Percentiles rank a stretch among this genome's conserved stretches.
phyloP scores from a whole-genome alignment of 30 jellyfish, hydroid and myxozoan genomes.

The Chrysaora quinquecirrha region DNA sequence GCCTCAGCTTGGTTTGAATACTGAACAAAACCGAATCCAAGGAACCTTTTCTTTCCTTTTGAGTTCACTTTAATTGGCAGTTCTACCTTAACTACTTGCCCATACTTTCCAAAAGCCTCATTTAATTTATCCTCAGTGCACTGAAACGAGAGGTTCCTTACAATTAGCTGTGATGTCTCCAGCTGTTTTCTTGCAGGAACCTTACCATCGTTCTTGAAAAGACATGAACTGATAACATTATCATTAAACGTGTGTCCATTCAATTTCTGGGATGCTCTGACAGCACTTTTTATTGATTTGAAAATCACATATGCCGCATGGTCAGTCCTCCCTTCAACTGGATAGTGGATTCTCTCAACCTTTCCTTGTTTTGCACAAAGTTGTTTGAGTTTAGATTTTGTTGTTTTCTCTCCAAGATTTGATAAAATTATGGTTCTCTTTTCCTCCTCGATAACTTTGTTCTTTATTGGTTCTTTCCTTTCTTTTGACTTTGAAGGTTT shows the following conservation, averaged over 20 bases:
- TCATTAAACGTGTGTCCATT: conserved; percentile 58
- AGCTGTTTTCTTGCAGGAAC: conserved; percentile 48
- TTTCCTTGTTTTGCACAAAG: conserved; percentile 79
- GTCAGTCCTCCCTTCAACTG: conserved; percentile 55
- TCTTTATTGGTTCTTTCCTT: neutral
- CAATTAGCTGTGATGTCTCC: conserved; percentile 70
- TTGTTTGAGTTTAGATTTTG: conserved; percentile 69
- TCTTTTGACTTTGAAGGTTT: too few species aligned
- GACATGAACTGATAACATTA: conserved; percentile 48
- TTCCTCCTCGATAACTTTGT: conserved; percentile 10
- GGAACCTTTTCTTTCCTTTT: conserved; percentile 33
- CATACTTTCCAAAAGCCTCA: conserved; percentile 51
- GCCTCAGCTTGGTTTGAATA: conserved; percentile 67
- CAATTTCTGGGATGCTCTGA: conserved; percentile 86
- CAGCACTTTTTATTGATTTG: conserved; percentile 84
- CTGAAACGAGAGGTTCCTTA: conserved; percentile 80
- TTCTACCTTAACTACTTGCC: conserved; percentile 51
- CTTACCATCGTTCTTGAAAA: conserved; percentile 75
- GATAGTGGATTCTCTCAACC: conserved; percentile 78
- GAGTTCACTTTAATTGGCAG: conserved; percentile 66
- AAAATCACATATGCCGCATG: conserved; percentile 56
- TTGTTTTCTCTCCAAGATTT: conserved; percentile 68
- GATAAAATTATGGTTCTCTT: conserved; percentile 87
- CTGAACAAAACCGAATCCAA: conserved; percentile 93
- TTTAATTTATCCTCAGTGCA: conserved; percentile 73